Evolutionary conservation across 2,888 invertebrate genomes (phyloP).

Genomic region (Chouioia cunea): DNA sequence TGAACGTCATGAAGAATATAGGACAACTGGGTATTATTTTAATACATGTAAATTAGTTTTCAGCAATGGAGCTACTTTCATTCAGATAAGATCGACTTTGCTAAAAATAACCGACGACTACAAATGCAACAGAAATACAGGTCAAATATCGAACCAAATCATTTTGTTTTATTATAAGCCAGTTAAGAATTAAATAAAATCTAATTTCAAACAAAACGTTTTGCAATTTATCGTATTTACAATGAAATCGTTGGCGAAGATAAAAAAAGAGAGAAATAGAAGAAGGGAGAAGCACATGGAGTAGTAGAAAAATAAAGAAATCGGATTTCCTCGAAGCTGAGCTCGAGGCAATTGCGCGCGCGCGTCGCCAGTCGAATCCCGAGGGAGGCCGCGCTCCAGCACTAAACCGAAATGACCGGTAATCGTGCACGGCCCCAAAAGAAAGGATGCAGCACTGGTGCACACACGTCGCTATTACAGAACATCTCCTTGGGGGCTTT

Average conservation of each 20-base stretch:
- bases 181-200: no score
- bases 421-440: conserved; percentile 48
- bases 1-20: no score
- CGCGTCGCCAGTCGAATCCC: conserved; percentile 9
- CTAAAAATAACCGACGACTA: no score
- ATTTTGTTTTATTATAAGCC: no score
- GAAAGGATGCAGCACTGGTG: conserved; percentile 47
- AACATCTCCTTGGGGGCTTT: conserved; percentile 4
- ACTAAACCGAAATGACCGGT: conserved; percentile 55
- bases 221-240: no score
- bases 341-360: conserved; percentile 16
- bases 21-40: no score
- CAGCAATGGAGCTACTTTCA: no score
- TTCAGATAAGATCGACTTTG: no score
- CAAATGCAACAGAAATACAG: no score
- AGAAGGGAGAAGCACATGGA: not conserved
- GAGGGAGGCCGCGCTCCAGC: conserved; percentile 22
- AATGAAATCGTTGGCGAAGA: not conserved
- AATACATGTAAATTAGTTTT: no score
- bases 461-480: conserved; percentile 8
- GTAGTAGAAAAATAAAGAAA: conserved; percentile 28
- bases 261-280: not conserved
- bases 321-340: conserved; percentile 21
- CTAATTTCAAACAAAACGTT: no score
- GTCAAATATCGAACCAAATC: no score